Evolutionary conservation across 2,797 vertebrate genomes (phyloP).

Genomic region (Acipenser ruthenus): DNA sequence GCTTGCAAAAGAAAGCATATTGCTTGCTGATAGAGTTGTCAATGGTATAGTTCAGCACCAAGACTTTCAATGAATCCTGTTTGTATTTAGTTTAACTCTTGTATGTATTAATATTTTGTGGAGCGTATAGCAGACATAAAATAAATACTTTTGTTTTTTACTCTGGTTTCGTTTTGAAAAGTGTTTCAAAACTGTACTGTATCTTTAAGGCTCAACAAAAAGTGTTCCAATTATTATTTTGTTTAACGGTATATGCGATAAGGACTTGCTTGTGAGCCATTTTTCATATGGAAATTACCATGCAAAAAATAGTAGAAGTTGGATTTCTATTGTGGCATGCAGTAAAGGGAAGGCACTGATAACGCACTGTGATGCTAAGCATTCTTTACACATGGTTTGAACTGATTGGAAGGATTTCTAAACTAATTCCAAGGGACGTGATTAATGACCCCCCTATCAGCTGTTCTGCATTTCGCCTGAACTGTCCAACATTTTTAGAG

Average conservation of each 20-base stretch:
- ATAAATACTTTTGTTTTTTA: no score
- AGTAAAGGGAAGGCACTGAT: not conserved
- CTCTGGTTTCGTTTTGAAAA: no score
- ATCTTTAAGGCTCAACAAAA: no score
- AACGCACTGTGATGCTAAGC: not conserved
- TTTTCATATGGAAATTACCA: not conserved
- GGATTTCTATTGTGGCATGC: not conserved
- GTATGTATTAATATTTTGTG: no score
- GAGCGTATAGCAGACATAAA: no score
- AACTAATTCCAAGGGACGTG: not conserved
- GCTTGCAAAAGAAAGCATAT: no score
- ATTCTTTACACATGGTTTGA: not conserved
- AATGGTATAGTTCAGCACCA: no score
- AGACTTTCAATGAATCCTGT: no score
- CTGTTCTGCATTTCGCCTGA: constrained; percentile 23
- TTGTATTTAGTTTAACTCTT: no score
- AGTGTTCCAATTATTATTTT: no score
- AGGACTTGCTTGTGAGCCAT: not conserved
- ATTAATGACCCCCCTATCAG: constrained; percentile 30
- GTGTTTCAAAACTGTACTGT: no score
- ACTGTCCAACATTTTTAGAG: constrained; percentile 18
- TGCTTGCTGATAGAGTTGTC: no score
- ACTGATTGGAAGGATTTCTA: not conserved
- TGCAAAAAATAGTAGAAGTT: not conserved
- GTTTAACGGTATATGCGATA: not conserved